Evolutionary conservation across 2,888 invertebrate genomes (phyloP).

Genomic region (Oscheius sp.): DNA sequence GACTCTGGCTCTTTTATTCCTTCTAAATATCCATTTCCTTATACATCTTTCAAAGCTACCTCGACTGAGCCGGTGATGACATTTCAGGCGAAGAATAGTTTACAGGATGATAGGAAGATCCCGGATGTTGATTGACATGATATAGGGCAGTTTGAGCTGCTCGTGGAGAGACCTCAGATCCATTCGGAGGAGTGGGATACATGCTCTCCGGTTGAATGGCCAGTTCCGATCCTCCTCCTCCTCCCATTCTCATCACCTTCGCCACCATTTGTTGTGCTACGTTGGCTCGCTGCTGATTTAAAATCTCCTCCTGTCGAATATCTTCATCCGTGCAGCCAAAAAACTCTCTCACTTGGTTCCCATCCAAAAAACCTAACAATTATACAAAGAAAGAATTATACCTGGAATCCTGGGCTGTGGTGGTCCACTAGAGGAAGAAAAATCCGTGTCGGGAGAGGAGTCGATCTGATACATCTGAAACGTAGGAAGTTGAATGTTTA

Average conservation of each 20-base stretch:
- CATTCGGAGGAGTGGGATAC: constrained; percentile 4
- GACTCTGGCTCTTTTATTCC: constrained; percentile 5
- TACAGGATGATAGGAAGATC: not conserved
- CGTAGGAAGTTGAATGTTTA: not conserved
- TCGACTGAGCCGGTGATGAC: not conserved
- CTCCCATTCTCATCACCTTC: not conserved
- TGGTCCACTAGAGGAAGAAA: constrained; percentile 1
- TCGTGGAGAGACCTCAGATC: constrained; percentile 5
- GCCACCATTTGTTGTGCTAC: not conserved
- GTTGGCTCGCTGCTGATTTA: not conserved
- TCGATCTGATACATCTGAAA: constrained; percentile 10
- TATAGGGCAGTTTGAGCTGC: not conserved
- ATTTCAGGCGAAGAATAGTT: not conserved
- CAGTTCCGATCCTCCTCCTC: not conserved
- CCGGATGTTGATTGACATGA: not conserved
- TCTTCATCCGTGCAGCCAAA: not conserved
- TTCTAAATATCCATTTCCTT: too few relatives aligned
- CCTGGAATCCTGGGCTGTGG: not conserved
- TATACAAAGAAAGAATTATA: too few relatives aligned
- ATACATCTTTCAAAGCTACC: too few relatives aligned
- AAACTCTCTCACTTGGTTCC: not conserved
- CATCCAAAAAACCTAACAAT: not conserved
- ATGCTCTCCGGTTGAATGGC: not conserved
- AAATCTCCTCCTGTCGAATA: not conserved
- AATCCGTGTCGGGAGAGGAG: constrained; percentile 11